Evolutionary conservation across 1,140 invertebrate species (phyloP), one percentile per base, ranked within the genome.

Genomic region (Glossosoma conforme): DNA sequence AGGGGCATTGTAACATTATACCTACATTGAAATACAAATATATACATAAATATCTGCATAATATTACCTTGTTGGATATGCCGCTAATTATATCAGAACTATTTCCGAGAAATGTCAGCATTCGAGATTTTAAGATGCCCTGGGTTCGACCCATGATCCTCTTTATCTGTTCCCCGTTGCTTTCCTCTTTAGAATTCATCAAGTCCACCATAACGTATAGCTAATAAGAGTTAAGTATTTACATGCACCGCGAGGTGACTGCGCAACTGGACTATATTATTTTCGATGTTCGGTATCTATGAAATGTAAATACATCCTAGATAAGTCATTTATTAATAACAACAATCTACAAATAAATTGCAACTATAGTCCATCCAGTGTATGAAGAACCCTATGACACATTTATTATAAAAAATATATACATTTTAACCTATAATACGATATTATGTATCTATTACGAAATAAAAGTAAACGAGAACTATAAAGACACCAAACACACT

Each of bases 41-140:
- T 30, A n/a, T n/a, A 9, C n/a, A n/a, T 9, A n/a, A 9, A 30
- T 9, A 9, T 30, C 9, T 30, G 28, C 28, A 30, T 9, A 30
- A 30, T 9, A 30, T 44, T 57, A 72, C 69, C 67, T 67, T 70
- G 55, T 70, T 70, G 24, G 69, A 70, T 54, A 72, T 65, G 20
- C 67, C 69, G 43, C 65, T 72, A 21, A 70, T 62, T 37, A 72
- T 59, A 51, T 72, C 70, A 32, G 70, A 70, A 50, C 70, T 72
- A 51, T 68, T 72, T 17, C 68, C 70, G 14, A 72, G 58, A 36
- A 72, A 70, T 3, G 68, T 68, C 33, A 72, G 51, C 56, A 72
- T 69, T 56, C 70, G 68, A 21, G 69, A 67, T 54, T 70, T 72
- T 10, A 72, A 54, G 28, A 69, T 68, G 28, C 65, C 67, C 37